A percentile compares a stretch with the other conserved stretches of the same genome.
Evolutionary conservation across 2,888 invertebrate species (phyloP).

Genomic region (Physocephala rufipes): DNA sequence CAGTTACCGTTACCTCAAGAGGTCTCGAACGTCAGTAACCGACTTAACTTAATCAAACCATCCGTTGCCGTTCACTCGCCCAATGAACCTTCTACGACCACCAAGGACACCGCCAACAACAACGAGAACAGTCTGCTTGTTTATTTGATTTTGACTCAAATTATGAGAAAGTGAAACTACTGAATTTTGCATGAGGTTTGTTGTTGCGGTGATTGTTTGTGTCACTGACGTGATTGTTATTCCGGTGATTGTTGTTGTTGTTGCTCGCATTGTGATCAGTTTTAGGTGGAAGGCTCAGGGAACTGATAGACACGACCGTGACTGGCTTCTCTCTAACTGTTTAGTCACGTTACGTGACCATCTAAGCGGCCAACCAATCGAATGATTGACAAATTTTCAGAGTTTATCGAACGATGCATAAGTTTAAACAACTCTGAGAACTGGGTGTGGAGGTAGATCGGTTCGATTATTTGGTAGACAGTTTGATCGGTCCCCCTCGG

Average conservation of each 20-base stretch:
- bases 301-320: neutral
- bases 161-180: slow-evolving; percentile 19
- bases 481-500: neutral
- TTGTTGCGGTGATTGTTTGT: too few species aligned
- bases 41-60: neutral
- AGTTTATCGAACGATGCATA: neutral
- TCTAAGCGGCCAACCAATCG: neutral
- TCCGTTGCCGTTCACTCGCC: neutral
- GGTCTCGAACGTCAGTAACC: too few species aligned
- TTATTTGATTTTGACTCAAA: too few species aligned
- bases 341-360: too few species aligned
- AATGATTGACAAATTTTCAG: neutral
- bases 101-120: neutral
- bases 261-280: too few species aligned
- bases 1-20: too few species aligned
- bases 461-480: neutral
- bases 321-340: neutral
- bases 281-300: too few species aligned
- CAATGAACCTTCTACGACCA: neutral
- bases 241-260: neutral
- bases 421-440: neutral
- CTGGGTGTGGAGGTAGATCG: neutral
- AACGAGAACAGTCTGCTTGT: neutral
- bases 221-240: too few species aligned
- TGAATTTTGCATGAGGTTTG: slow-evolving; percentile 16